phyloP scores from a whole-genome alignment of 1,140 invertebrate genomes.

The Harpegnathos saltator region DNA sequence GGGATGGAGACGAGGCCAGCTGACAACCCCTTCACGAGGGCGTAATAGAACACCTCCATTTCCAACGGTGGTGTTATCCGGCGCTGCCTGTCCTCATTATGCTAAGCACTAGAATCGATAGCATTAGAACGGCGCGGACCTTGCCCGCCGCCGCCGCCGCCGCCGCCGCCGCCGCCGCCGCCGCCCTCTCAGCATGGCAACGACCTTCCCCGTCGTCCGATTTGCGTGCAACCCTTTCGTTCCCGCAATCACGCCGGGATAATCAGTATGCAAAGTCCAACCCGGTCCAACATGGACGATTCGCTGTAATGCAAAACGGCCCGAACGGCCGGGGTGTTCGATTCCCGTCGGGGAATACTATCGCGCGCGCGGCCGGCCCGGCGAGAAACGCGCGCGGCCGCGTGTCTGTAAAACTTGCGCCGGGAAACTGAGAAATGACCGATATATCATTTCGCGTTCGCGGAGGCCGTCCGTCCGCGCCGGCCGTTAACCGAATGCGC shows the following conservation, averaged over 20 bases:
- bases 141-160: conserved; percentile 45
- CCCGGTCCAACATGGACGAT: conserved; percentile 64
- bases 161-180: conserved; percentile 40
- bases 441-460: conserved; percentile 72
- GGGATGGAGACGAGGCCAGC: conserved; percentile 37
- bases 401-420: conserved; percentile 56
- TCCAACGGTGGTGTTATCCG: conserved; percentile 72
- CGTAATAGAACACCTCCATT: conserved; percentile 74
- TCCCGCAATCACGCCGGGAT: conserved; percentile 73
- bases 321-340: conserved; percentile 55
- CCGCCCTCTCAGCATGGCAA: conserved; percentile 51
- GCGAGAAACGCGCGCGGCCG: conserved; percentile 21
- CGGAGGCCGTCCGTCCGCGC: conserved; percentile 33
- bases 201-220: conserved; percentile 67
- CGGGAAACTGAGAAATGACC: conserved; percentile 64
- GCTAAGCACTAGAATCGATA: conserved; percentile 84
- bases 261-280: conserved; percentile 78
- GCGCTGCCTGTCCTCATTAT: conserved; percentile 80
- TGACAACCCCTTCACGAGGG: conserved; percentile 60
- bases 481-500: conserved; percentile 66
- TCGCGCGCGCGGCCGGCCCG: not conserved
- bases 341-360: conserved; percentile 61
- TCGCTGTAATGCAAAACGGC: conserved; percentile 59
- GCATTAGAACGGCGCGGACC: conserved; percentile 76
- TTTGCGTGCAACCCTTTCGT: conserved; percentile 74